Evolutionary conservation across 1,140 invertebrate species (phyloP), one percentile per base, ranked within the genome.

Genomic region (Cherax destructor): DNA sequence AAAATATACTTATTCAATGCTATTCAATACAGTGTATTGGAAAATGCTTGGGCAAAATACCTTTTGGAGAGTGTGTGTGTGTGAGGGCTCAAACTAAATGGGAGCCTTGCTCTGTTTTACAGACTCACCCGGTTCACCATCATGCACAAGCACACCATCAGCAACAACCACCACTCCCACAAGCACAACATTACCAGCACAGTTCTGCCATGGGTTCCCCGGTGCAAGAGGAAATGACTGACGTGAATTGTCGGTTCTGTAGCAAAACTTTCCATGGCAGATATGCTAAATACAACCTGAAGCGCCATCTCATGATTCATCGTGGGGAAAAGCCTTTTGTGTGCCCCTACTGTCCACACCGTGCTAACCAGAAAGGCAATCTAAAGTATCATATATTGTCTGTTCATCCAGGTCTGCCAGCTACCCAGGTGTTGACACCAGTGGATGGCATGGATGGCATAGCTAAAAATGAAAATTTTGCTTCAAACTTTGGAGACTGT

Each of bases 61-160:
- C 16, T 74, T 24, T 74, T n/a, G 61, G 49, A n/a, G 21, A 61
- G 47, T 72, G 72, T 47, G 21, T 81, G 21, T 81, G 47, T 88
- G 65, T 56, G 49, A 74, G 59, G 59, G 83, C 61, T 79, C 72
- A 49, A 52, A 91, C 88, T 91, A 91, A 91, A 91, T 49, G 76
- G 81, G 88, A 79, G 88, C 77, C 81, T 91, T 91, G 88, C 79
- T 81, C 79, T 81, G 79, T 59, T 91, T 91, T 91, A 84, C 98
- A 98, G 95, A 98, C 97, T 93, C 97, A 98, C 95, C 97, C 97
- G 95, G 61, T 97, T 88, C 98, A 98, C 47, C 92, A 91, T 47
- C 86, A 88, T 47, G 49, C 79, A 86, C 56, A 74, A 69, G 59
- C 92, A 77, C 50, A 77, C n/a, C 81, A 91, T 16, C 91, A 69